Percentiles rank a stretch among this genome's conserved stretches.
Conservation (phyloP, 1,140 invertebrate species). For the Drosophila lowei region DNA sequence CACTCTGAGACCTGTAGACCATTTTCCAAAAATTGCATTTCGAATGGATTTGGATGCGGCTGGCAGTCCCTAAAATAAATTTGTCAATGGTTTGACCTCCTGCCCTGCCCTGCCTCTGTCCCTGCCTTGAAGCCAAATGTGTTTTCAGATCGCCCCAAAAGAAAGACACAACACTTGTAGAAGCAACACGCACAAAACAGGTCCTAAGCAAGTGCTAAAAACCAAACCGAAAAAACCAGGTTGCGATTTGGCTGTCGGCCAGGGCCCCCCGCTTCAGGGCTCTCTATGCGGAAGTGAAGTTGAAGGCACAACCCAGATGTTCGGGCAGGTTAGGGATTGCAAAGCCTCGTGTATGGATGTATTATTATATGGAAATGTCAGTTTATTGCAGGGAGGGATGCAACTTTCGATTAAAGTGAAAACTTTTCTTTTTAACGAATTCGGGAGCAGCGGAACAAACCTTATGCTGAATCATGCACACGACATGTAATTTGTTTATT, state of each 20-base stretch:
- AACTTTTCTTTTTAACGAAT: too few relatives aligned
- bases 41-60: background rate
- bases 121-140: too few relatives aligned
- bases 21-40: background rate
- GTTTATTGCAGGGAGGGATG: background rate
- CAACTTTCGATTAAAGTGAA: background rate
- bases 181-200: too few relatives aligned
- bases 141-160: too few relatives aligned
- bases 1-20: background rate
- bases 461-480: too few relatives aligned
- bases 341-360: background rate
- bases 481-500: too few relatives aligned
- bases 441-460: too few relatives aligned
- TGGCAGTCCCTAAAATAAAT: too few relatives aligned
- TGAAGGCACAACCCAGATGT: background rate
- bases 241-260: conserved; percentile 13
- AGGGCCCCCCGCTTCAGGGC: conserved; percentile 6
- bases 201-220: conserved; percentile 13
- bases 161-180: too few relatives aligned
- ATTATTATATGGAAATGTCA: background rate
- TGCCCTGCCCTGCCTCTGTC: too few relatives aligned
- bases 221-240: background rate
- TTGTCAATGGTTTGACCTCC: too few relatives aligned
- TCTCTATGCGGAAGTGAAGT: conserved; percentile 31
- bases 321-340: conserved; percentile 19